Evolutionary conservation across 2,888 invertebrate genomes (phyloP).

Genomic region (Erannis defoliaria): DNA sequence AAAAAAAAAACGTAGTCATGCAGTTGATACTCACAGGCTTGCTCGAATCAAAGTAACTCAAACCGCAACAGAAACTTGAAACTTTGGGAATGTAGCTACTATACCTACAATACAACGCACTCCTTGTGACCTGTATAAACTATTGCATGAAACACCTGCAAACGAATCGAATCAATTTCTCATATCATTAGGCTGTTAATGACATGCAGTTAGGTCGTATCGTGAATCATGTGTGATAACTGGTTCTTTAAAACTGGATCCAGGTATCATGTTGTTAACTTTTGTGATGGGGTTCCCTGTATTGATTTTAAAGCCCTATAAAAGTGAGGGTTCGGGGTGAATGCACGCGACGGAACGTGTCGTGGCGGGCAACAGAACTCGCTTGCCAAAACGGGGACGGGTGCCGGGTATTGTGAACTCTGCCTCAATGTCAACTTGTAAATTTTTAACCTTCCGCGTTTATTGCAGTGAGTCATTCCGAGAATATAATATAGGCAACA

Average conservation of each 20-base stretch:
- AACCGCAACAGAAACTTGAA: constrained; percentile 56
- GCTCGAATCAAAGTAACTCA: constrained; percentile 33
- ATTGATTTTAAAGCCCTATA: constrained; percentile 82
- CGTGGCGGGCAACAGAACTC: constrained; percentile 53
- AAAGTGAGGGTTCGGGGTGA: constrained; percentile 76
- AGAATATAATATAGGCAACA: constrained; percentile 15
- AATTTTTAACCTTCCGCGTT: constrained; percentile 48
- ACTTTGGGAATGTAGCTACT: constrained; percentile 53
- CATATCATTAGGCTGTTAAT: constrained; percentile 27
- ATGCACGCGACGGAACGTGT: constrained; percentile 69
- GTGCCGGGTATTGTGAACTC: constrained; percentile 53
- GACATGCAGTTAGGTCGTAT: constrained; percentile 31
- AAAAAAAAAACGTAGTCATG: constrained; percentile 4
- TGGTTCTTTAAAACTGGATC: constrained; percentile 20
- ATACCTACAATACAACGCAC: constrained; percentile 37
- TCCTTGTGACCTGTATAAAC: constrained; percentile 34
- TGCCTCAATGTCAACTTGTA: constrained; percentile 58
- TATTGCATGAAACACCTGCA: constrained; percentile 30
- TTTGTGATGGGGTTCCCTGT: constrained; percentile 50
- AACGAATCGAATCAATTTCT: constrained; percentile 31
- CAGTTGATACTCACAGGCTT: background rate
- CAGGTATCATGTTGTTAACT: constrained; percentile 19
- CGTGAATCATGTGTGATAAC: constrained; percentile 32
- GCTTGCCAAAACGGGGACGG: constrained; percentile 74
- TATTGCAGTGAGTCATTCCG: constrained; percentile 32